Evolutionary conservation across 2,797 vertebrate species (phyloP), one percentile per base, ranked within the genome.

Genomic region (Danionella dracula): DNA sequence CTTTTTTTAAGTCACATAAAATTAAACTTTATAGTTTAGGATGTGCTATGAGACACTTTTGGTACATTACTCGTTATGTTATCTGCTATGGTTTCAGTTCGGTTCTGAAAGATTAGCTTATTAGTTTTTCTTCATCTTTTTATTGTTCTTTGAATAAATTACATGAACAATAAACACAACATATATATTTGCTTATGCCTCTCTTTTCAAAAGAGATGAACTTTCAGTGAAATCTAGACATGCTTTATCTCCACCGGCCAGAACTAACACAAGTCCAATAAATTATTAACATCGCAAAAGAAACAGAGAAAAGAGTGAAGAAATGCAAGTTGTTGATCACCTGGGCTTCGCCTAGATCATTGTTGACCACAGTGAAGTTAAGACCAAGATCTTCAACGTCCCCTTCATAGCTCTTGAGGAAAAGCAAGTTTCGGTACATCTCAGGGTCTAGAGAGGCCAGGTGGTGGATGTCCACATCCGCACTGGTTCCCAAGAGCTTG

Each of bases 391-490:
- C 97, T 77, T 98, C 96, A 70, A 99, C 96, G 0, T 99, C 96
- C 0, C 86, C 97, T 75, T 97, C 94, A 0, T 99, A 99, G 86
- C 96, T 97, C 88, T 98, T 99, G 65, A 99, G 93, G 79, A 99
- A 98, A 57, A 99, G 94, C 29, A 99, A 85, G 70, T 99, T 99
- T 70, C 89, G 90, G 80, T 98, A 99, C 89, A 99, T 94, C 81
- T 98, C 97, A 0, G 96, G 97, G 78, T 99, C 97, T 63, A 99
- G 64, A 0, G 97, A 99, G 31, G 96, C 95, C 76, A 99, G 84
- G 76, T 99, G 97, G 83, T 99, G 97, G 77, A 99, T 99, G 81
- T 99, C 97, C 72, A 99, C 97, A 1, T 99, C 96, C 0, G 96
- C 96, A 0, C 93, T 99, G 59, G 96, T 99, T 17, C 97, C 97